Percentiles rank a stretch among this genome's conserved stretches.
Evolutionary conservation across 2,888 invertebrate species (phyloP).

Genomic region (Bellardia pandia): DNA sequence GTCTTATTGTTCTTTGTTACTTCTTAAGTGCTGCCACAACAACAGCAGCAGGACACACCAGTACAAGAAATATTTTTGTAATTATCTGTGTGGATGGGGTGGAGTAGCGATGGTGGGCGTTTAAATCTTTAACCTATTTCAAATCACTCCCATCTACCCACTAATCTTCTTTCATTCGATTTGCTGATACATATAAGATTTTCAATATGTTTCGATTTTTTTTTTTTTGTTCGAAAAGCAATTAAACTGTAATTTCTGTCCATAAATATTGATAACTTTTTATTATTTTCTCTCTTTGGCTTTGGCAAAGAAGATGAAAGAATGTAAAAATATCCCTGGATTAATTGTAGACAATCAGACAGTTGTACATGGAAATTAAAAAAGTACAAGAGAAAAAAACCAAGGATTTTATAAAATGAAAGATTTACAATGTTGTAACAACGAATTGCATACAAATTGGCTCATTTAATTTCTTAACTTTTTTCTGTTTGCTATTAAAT

Average conservation of each 20-base stretch:
- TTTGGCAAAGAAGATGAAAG: constrained; percentile 2
- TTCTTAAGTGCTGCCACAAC: constrained; percentile 44
- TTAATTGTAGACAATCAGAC: constrained; percentile 72
- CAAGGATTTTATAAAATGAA: constrained; percentile 57
- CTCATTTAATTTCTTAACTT: constrained; percentile 66
- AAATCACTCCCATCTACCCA: constrained; percentile 34
- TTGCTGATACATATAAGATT: constrained; percentile 32
- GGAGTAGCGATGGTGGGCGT: constrained; percentile 37
- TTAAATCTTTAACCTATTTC: constrained; percentile 47
- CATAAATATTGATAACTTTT: constrained; percentile 79
- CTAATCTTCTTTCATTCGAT: constrained; percentile 50
- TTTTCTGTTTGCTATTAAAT: constrained; percentile 9
- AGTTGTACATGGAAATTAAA: constrained; percentile 61
- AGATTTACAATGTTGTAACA: constrained; percentile 68
- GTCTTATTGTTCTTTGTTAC: constrained; percentile 41
- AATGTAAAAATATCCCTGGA: constrained; percentile 53
- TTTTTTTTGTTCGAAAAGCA: constrained; percentile 74
- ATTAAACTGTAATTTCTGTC: constrained; percentile 81
- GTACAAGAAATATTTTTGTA: constrained; percentile 33
- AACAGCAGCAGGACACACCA: not conserved
- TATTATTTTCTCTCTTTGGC: constrained; percentile 22
- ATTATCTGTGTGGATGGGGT: constrained; percentile 15
- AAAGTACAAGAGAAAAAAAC: constrained; percentile 18
- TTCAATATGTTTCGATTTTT: not conserved
- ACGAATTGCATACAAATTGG: constrained; percentile 72